These are phyloP conservation scores for Argyra leucocephala DNA, from an alignment of 2,888 invertebrate genomes.

Conservation along the genomic window DNA sequence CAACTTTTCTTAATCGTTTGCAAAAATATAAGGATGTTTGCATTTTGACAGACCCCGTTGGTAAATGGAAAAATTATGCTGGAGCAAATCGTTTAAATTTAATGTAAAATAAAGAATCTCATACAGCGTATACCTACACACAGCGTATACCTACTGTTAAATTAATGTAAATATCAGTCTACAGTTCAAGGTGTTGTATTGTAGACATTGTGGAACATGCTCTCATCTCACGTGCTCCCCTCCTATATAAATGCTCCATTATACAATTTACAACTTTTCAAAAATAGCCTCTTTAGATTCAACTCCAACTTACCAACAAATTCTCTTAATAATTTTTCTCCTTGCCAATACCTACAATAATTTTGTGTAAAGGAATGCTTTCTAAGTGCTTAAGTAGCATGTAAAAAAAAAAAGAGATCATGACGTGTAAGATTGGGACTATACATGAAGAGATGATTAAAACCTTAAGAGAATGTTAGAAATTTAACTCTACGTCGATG, in stretches of 20 bases:
- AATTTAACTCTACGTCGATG: slow-evolving; percentile 63
- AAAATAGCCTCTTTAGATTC: no score
- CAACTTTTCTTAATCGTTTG: slow-evolving; percentile 76
- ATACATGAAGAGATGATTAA: slow-evolving; percentile 68
- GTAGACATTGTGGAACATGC: no score
- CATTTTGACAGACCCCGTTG: slow-evolving; percentile 65
- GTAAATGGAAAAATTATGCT: slow-evolving; percentile 70
- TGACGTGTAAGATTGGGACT: slow-evolving; percentile 57
- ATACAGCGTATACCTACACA: slow-evolving; percentile 75
- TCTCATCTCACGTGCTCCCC: no score
- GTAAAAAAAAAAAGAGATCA: no score
- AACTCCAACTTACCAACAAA: no score
- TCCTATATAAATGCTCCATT: no score
- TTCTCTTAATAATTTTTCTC: no score
- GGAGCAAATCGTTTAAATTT: slow-evolving; percentile 74
- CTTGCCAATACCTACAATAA: no score
- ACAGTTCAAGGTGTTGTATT: slow-evolving; percentile 70
- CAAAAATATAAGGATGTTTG: slow-evolving; percentile 58
- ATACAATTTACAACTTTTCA: no score
- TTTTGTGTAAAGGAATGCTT: no score
- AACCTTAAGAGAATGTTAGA: slow-evolving; percentile 78
- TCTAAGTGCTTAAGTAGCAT: no score
- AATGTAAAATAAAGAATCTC: slow-evolving; percentile 77
- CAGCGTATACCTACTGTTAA: slow-evolving; percentile 59
- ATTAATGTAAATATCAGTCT: slow-evolving; percentile 81